A percentile compares a stretch with the other conserved stretches of the same genome.
Conservation (phyloP, 2,888 invertebrate genomes). For the Ephialtes manifestator region DNA sequence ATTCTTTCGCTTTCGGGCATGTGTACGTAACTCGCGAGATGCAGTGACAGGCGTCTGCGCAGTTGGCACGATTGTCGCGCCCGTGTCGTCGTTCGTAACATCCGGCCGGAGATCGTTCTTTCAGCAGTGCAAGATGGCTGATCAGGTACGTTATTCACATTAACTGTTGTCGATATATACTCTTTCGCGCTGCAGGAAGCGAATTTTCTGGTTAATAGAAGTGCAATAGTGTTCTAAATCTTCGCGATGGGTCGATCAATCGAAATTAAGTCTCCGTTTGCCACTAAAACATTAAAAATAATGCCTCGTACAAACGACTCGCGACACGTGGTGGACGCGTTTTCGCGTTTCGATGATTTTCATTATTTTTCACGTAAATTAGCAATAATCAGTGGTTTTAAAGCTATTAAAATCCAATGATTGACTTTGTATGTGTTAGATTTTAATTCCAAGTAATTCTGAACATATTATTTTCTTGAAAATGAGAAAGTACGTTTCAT, state of each 20-base stretch:
- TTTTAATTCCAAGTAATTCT: not conserved
- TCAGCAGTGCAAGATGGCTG: conserved; percentile 92
- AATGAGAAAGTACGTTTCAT: conserved; percentile 12
- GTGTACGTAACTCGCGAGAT: not conserved
- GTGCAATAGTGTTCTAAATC: conserved; percentile 19
- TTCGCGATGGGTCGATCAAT: not conserved
- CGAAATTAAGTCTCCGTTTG: conserved; percentile 13
- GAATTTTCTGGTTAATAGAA: not conserved
- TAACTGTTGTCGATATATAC: conserved; percentile 58
- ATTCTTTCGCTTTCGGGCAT: no score
- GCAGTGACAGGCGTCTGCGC: conserved; percentile 25
- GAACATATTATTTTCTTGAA: not conserved
- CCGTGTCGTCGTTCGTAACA: conserved; percentile 42
- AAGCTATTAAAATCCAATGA: not conserved
- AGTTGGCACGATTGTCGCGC: conserved; percentile 15
- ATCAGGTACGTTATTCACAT: conserved; percentile 89
- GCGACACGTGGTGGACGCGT: conserved; percentile 78
- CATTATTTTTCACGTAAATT: not conserved
- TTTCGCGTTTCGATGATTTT: conserved; percentile 17
- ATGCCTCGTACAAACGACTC: conserved; percentile 28
- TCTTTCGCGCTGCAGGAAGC: conserved; percentile 40
- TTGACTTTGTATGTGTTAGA: not conserved
- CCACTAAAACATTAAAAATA: conserved; percentile 43
- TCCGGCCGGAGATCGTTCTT: conserved; percentile 83
- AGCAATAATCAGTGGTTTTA: not conserved